Evolutionary conservation across 2,888 invertebrate genomes (phyloP).

Genomic region (Kuschelorhynchus macadamiae): DNA sequence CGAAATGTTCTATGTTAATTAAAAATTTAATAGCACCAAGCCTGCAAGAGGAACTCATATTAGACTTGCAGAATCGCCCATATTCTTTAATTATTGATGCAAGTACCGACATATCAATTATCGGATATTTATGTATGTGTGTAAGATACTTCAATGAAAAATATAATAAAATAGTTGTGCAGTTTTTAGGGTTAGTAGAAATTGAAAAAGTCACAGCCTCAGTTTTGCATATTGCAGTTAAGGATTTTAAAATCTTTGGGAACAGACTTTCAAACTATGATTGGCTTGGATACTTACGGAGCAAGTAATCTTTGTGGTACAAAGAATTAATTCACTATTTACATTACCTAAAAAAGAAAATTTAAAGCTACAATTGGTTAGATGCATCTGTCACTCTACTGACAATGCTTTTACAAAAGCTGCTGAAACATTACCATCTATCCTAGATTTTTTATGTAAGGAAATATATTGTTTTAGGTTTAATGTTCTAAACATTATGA

Average conservation of each 20-base stretch:
- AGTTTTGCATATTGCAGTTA: conserved; percentile 3
- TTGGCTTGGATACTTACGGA: conserved; percentile 18
- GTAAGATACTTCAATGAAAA: conserved; percentile 13
- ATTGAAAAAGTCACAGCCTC: conserved; percentile 22
- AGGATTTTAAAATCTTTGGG: conserved; percentile 4
- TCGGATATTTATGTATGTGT: conserved; percentile 8
- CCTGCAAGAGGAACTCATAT: conserved; percentile 8
- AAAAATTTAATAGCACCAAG: conserved; percentile 27
- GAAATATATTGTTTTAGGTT: conserved; percentile 11
- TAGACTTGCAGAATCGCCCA: conserved; percentile 12
- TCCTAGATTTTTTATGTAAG: conserved; percentile 8
- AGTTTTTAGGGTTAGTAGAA: conserved; percentile 18
- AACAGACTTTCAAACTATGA: background rate
- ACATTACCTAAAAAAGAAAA: conserved; percentile 11
- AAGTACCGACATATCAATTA: conserved; percentile 16
- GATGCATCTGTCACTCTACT: conserved; percentile 13
- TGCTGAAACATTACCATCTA: conserved; percentile 13
- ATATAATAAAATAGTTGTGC: conserved; percentile 19
- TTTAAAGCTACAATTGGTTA: conserved; percentile 6
- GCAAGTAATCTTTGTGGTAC: conserved; percentile 15
- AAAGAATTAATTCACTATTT: conserved; percentile 13
- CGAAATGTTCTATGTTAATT: conserved; percentile 35
- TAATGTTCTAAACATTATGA: background rate
- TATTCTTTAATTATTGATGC: conserved; percentile 35
- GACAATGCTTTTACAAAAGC: conserved; percentile 11